Evolutionary conservation across 2,888 invertebrate species (phyloP).

Genomic region (Nudaria mundana): DNA sequence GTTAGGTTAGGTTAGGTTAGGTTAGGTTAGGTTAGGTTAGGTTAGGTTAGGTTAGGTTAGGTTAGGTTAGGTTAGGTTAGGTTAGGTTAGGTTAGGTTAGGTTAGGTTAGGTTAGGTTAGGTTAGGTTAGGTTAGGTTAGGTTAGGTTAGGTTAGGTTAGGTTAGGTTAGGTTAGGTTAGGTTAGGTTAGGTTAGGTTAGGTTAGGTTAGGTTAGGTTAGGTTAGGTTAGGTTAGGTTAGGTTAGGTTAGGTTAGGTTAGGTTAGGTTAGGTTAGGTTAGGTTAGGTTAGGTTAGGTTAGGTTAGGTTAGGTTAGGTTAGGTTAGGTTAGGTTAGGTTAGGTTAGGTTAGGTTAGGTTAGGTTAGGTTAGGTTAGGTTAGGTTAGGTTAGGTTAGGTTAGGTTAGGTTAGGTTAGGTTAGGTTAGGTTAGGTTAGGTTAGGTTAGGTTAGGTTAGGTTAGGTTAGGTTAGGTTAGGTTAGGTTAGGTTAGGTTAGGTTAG

Average conservation of each 20-base stretch:
- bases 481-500: conserved; percentile 19
- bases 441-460: conserved; percentile 7
- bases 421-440: conserved; percentile 12
- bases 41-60: conserved; percentile 10
- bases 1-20: conserved; percentile 3
- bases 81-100: conserved; percentile 5
- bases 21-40: conserved; percentile 8
- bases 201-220: conserved; percentile 9
- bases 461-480: conserved; percentile 16
- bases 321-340: conserved; percentile 10
- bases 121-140: conserved; percentile 17
- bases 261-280: conserved; percentile 11
- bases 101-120: conserved; percentile 14
- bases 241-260: conserved; percentile 12
- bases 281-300: conserved; percentile 11
- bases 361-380: conserved; percentile 12
- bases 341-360: conserved; percentile 14
- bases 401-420: conserved; percentile 16
- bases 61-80: conserved; percentile 9
- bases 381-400: conserved; percentile 11
- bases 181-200: conserved; percentile 6
- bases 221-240: conserved; percentile 9
- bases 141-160: conserved; percentile 21
- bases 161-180: conserved; percentile 14
- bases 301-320: conserved; percentile 18